A percentile compares a stretch with the other conserved stretches of the same genome.
Evolutionary conservation across 2,888 invertebrate species (phyloP).

Genomic region (Spilarctia lutea): DNA sequence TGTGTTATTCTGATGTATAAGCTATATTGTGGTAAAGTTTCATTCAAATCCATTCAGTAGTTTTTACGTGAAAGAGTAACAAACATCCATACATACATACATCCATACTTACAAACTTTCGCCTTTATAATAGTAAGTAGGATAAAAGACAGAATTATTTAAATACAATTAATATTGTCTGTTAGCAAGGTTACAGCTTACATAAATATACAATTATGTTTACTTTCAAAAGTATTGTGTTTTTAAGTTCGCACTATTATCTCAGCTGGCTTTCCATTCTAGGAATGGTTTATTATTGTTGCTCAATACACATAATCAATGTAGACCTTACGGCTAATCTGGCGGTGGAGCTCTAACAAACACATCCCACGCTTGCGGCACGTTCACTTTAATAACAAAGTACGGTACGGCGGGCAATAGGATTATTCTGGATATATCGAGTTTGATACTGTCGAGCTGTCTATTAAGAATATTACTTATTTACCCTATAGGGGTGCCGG

Average conservation of each 20-base stretch:
- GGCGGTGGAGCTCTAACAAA: slow-evolving; percentile 8
- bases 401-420: background rate
- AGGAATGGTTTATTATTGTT: slow-evolving; percentile 7
- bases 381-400: slow-evolving; percentile 8
- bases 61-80: too few relatives aligned
- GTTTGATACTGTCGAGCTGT: background rate
- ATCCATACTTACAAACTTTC: too few relatives aligned
- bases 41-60: too few relatives aligned
- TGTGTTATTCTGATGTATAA: too few relatives aligned
- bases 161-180: background rate
- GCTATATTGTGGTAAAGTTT: too few relatives aligned
- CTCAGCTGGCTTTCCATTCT: slow-evolving; percentile 11
- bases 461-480: background rate
- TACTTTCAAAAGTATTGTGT: background rate
- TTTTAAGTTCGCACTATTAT: slow-evolving; percentile 2
- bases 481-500: background rate
- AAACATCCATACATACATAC: too few relatives aligned
- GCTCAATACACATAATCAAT: slow-evolving; percentile 12
- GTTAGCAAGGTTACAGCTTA: background rate
- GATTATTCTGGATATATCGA: slow-evolving; percentile 6
- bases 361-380: slow-evolving; percentile 11
- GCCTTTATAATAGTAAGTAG: too few relatives aligned
- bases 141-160: background rate
- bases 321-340: slow-evolving; percentile 11
- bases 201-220: background rate